Evolutionary conservation across 2,113 vertebrate species (phyloP), one percentile per base, ranked within the genome.

Genomic region (Excalfactoria chinensis): DNA sequence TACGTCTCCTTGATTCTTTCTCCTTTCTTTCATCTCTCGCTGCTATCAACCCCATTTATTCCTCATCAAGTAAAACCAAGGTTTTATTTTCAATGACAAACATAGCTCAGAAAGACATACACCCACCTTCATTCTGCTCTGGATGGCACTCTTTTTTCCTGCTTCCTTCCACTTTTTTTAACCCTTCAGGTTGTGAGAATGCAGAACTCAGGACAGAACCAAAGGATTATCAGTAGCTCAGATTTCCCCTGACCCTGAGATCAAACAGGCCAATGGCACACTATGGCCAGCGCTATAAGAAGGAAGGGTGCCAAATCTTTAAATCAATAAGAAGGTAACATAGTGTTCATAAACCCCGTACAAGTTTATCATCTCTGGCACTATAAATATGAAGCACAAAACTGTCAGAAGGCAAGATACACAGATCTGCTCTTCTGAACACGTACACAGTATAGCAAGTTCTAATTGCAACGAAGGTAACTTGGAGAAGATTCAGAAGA

Each of bases 71-170:
- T 37, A 74, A 90, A 90, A 4, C 9, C 17, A n/a, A 70, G 21
- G 9, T 28, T 94, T 81, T 82, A 26, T 84, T 90, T 92, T 79
- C 76, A 78, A 49, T 16, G 46, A 77, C 71, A 92, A 73, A 63
- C 49, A 76, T 49, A 66, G 22, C 82, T 90, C 40, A 80, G 34
- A 77, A 68, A 70, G 60, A 17, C n/a, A 63, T 37, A 66, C 20
- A 51, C 16, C 21, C 64, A 51, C 62, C 26, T 88, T 40, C 53
- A 46, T 41, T 60, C 60, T 84, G 34, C 20, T 69, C 62, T 53
- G 59, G 35, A 19, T 66, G 34, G 6, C 16, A 13, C 8, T 63
- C 28, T 51, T 46, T 13, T 67, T 81, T 46, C 32, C 21, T 44
- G 10, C 6, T 83, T 72, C 53, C 20, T 76, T 78, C 30, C 13